A percentile compares a stretch with the other conserved stretches of the same genome.
Evolutionary conservation across 2,113 vertebrate species (phyloP).

Genomic region (Tetrao urogallus): DNA sequence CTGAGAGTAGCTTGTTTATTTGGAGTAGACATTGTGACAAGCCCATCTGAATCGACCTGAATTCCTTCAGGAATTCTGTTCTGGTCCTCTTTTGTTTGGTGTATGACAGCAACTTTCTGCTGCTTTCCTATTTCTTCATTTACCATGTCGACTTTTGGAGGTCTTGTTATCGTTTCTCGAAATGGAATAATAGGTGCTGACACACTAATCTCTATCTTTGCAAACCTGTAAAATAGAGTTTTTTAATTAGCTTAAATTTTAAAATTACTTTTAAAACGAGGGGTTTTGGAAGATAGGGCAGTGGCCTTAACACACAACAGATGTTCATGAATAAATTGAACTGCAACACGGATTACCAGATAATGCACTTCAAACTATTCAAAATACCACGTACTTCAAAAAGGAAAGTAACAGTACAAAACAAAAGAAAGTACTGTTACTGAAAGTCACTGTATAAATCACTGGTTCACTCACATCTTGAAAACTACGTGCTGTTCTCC

Average conservation of each 20-base stretch:
- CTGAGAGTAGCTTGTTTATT: conserved; percentile 89
- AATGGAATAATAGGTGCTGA: conserved; percentile 96
- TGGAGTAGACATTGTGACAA: conserved; percentile 89
- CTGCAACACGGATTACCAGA: not conserved
- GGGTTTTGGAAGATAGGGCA: not conserved
- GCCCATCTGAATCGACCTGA: conserved; percentile 86
- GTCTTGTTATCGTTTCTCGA: conserved; percentile 92
- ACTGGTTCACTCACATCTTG: not conserved
- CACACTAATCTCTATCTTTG: conserved; percentile 91
- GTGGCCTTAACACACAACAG: not conserved
- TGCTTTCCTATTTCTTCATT: conserved; percentile 97
- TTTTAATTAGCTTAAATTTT: not conserved
- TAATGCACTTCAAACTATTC: not conserved
- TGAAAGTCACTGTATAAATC: not conserved
- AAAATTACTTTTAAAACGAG: not conserved
- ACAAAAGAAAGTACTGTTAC: not conserved
- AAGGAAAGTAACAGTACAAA: not conserved
- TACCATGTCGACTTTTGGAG: conserved; percentile 97
- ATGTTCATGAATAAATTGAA: not conserved
- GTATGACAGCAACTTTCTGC: conserved; percentile 93
- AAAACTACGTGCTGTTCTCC: not conserved
- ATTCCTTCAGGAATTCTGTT: conserved; percentile 84
- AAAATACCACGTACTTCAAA: not conserved
- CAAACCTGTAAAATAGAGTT: conserved; percentile 85
- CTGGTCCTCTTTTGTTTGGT: conserved; percentile 90